phyloP scores from a whole-genome alignment of 1,140 invertebrate species.

The Apocrypta bakeri region DNA sequence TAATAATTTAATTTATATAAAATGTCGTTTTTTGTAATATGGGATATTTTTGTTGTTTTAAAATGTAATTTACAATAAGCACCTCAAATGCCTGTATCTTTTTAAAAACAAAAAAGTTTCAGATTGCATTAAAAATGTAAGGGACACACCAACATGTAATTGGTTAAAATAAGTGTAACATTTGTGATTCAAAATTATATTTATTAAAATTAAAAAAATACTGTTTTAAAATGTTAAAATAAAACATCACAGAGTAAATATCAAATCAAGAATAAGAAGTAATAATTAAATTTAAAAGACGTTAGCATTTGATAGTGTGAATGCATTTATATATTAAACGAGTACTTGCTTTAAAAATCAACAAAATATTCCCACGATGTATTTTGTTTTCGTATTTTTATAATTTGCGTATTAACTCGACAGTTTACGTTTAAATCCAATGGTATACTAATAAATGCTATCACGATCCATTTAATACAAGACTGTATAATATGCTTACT shows the following conservation, averaged over 20 bases:
- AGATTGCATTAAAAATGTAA: too few species aligned
- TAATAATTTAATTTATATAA: too few species aligned
- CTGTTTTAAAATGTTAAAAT: slow-evolving; percentile 2
- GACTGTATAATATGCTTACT: slow-evolving; percentile 10
- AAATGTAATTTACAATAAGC: background rate
- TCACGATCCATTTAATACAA: background rate
- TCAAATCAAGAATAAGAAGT: background rate
- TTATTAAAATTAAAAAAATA: background rate
- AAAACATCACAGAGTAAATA: background rate
- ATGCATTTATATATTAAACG: background rate
- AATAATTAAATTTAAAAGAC: background rate
- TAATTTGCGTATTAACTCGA: background rate
- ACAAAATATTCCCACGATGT: slow-evolving; percentile 2
- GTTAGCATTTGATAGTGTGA: background rate
- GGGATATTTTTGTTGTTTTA: background rate
- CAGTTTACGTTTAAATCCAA: slow-evolving; percentile 13
- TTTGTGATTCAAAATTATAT: background rate
- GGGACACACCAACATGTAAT: too few species aligned
- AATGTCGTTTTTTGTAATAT: background rate
- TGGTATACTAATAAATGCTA: slow-evolving; percentile 41
- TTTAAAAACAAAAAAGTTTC: too few species aligned
- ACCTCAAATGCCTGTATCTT: background rate
- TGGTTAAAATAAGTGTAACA: background rate
- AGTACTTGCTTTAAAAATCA: slow-evolving; percentile 1
- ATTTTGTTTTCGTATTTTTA: background rate